Percentiles rank a stretch among this genome's conserved stretches.
phyloP scores from a whole-genome alignment of 92 coral and sea anemone genomes.

The Chrysogorgia sp. region DNA sequence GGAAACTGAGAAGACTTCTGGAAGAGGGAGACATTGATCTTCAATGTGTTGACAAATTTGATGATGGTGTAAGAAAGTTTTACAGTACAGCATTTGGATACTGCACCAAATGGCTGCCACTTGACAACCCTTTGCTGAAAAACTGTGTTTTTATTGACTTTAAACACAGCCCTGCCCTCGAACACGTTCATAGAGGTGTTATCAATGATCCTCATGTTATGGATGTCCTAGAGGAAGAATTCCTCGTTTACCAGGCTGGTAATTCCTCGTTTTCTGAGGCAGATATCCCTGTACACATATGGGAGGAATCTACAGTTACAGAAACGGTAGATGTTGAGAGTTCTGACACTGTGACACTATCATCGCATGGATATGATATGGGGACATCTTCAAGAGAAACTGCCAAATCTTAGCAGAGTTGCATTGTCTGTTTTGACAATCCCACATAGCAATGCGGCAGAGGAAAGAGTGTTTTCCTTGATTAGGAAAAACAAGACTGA shows the following conservation, averaged over 20 bases:
- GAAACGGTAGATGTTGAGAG: slow-evolving; percentile 1
- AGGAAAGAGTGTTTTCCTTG: slow-evolving; percentile 45
- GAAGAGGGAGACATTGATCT: slow-evolving; percentile 54
- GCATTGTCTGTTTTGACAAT: slow-evolving; percentile 53
- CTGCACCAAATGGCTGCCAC: slow-evolving; percentile 68
- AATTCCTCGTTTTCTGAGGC: slow-evolving; percentile 39
- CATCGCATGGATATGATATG: slow-evolving; percentile 51
- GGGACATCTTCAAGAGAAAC: slow-evolving; percentile 57
- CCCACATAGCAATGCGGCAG: slow-evolving; percentile 57
- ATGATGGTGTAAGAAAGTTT: slow-evolving; percentile 54
- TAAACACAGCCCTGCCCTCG: slow-evolving; percentile 31
- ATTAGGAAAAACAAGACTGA: slow-evolving; percentile 49
- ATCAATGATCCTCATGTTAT: slow-evolving; percentile 33
- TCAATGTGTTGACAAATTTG: slow-evolving; percentile 52
- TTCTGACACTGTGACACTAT: too few relatives aligned
- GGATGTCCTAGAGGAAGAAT: slow-evolving; percentile 52
- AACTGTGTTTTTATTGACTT: slow-evolving; percentile 63
- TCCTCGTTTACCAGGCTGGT: slow-evolving; percentile 51
- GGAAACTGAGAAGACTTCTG: slow-evolving; percentile 7
- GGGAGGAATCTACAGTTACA: slow-evolving; percentile 24
- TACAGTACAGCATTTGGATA: slow-evolving; percentile 58
- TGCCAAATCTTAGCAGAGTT: slow-evolving; percentile 38
- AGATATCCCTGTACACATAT: slow-evolving; percentile 36
- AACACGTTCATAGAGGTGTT: slow-evolving; percentile 41
- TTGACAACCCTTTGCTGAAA: slow-evolving; percentile 59